Percentiles rank a stretch among this genome's conserved stretches.
Evolutionary conservation across 2,888 invertebrate species (phyloP).

Genomic region (Lomographa bimaculata): DNA sequence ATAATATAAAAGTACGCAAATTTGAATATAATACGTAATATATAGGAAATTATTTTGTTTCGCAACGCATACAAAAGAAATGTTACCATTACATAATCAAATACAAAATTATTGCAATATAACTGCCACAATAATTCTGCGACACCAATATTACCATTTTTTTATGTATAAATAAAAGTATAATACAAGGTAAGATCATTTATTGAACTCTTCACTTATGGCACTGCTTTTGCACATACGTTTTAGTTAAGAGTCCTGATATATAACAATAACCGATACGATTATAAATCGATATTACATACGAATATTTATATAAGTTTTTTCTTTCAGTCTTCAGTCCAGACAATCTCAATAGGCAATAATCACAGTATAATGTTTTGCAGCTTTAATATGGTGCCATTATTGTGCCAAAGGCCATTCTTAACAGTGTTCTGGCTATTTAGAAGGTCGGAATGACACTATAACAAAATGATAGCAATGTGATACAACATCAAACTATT

Average conservation of each 20-base stretch:
- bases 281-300: no score
- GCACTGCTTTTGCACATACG: conserved; percentile 69
- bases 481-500: no score
- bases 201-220: conserved; percentile 63
- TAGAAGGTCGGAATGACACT: conserved; percentile 10
- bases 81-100: no score
- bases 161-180: conserved; percentile 39
- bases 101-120: conserved; percentile 1
- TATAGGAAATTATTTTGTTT: no score
- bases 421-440: conserved; percentile 8
- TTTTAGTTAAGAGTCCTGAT: conserved; percentile 56
- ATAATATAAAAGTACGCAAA: background rate
- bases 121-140: conserved; percentile 2
- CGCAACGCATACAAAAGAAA: no score
- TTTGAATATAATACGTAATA: no score
- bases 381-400: conserved; percentile 60
- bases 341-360: conserved; percentile 79
- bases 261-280: conserved; percentile 21
- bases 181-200: conserved; percentile 39
- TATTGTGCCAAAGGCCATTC: conserved; percentile 49
- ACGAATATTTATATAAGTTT: conserved; percentile 34
- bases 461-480: no score
- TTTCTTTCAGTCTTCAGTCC: conserved; percentile 75
- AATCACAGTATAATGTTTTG: conserved; percentile 71
- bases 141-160: conserved; percentile 29